These are phyloP conservation scores for Bufotes viridis DNA, from an alignment of 2,797 vertebrate genomes.

Conservation along the genomic window DNA sequence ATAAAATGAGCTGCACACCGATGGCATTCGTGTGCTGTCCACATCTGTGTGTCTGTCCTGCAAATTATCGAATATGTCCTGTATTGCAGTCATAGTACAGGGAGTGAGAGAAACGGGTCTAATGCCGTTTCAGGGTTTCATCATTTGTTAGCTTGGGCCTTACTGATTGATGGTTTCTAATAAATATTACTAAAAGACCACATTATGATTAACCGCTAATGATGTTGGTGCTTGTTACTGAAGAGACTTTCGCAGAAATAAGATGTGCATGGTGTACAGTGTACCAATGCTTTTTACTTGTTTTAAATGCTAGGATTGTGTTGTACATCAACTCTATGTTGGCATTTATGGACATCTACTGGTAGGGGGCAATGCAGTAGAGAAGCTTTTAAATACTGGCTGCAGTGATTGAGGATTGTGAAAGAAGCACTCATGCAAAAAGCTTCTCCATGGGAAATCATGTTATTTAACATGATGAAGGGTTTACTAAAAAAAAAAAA, in stretches of 20 bases:
- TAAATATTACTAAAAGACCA: background rate
- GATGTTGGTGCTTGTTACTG: background rate
- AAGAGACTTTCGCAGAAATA: background rate
- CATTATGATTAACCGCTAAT: background rate
- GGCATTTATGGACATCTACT: background rate
- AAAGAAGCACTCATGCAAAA: background rate
- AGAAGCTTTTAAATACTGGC: background rate
- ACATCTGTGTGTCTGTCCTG: too few relatives aligned
- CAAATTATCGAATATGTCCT: too few relatives aligned
- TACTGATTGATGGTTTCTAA: too few relatives aligned
- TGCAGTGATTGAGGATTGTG: background rate
- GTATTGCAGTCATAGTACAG: too few relatives aligned
- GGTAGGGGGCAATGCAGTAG: background rate
- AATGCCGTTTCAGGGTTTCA: too few relatives aligned
- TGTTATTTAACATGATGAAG: background rate
- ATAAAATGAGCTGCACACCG: too few relatives aligned
- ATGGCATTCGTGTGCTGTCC: too few relatives aligned
- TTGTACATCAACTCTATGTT: background rate
- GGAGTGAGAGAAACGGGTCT: too few relatives aligned
- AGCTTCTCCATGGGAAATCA: background rate
- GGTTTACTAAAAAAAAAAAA: background rate
- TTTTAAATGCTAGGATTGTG: background rate
- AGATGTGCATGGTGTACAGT: background rate
- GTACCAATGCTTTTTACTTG: background rate
- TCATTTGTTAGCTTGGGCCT: too few relatives aligned